Conservation (phyloP, 2,888 invertebrate genomes). For the Apamea sordens region DNA sequence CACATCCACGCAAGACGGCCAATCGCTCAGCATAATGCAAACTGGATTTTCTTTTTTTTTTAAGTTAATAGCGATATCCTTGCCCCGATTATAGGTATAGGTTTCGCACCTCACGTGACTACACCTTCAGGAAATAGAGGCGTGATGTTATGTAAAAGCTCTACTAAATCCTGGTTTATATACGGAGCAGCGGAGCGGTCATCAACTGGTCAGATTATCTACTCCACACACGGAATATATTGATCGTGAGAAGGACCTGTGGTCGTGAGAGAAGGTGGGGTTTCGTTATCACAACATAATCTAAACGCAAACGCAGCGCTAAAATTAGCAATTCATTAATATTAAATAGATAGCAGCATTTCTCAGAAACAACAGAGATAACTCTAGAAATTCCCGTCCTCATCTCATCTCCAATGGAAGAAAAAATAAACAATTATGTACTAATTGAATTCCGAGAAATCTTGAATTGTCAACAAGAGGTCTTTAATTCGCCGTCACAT, state of each 20-base stretch:
- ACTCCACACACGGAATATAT: neutral
- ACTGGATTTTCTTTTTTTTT: too few species aligned
- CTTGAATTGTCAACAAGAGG: conserved; percentile 7
- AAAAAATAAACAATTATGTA: neutral
- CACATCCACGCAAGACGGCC: too few species aligned
- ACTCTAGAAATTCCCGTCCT: neutral
- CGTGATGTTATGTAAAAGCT: too few species aligned
- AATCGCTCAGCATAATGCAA: too few species aligned
- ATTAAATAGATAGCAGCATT: neutral
- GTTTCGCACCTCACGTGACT: too few species aligned
- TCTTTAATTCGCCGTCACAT: neutral
- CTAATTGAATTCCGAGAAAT: conserved; percentile 9
- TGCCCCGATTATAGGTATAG: too few species aligned
- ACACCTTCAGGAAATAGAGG: too few species aligned
- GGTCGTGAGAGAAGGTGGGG: neutral
- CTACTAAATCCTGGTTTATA: too few species aligned
- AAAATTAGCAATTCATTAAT: conserved; percentile 22
- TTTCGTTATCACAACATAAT: conserved; percentile 8
- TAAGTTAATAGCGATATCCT: too few species aligned
- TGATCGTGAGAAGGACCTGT: neutral
- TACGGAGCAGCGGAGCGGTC: neutral
- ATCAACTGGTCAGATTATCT: conserved; percentile 3
- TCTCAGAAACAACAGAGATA: conserved; percentile 24
- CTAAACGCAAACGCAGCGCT: conserved; percentile 13
- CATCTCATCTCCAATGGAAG: neutral